Evolutionary conservation across 92 coral and sea anemone genomes (phyloP), one percentile per base, ranked within the genome.

Genomic region (Isaurus tuberculatus): DNA sequence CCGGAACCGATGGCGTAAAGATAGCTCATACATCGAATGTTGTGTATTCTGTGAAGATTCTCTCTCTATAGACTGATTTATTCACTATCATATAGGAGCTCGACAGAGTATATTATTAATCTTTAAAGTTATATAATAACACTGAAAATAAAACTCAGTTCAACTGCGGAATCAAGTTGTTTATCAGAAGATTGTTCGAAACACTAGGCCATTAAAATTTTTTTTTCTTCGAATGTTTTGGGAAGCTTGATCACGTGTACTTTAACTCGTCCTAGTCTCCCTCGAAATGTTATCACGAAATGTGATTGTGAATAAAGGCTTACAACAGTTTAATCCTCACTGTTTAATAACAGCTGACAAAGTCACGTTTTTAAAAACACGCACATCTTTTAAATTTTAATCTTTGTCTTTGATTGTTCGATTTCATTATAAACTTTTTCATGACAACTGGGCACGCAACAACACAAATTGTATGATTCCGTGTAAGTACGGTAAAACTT

Each of bases 1-100:
- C 91, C 88, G 91, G 88, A 88, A 75, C 87, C 83, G 74, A 79
- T 80, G 27, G 63, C 75, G 64, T 30, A 25, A 32, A 70, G 79
- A 64, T 73, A n/a, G n/a, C n/a, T 51, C 86, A 87, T 83, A 84
- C 83, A 75, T 65, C 69, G 61, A 16, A 37, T 9, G 15, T 55
- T 69, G 37, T 19, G 23, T 8, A 9, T 82, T 44, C 34, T 73
- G n/a, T 32, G 7, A 4, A 40, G 11, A 9, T 40, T 6, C 46
- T 53, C 26, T n/a, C 67, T 82, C 55, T 48, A 8, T 28, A 14
- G 53, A 55, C 58, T 20, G 33, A 1, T 19, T 34, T 11, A 19
- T 31, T 34, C 49, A 58, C 31, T 25, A 53, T 57, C 16, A 19
- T 34, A 22, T 13, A 22, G 31, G 10, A 40, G 28, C 33, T 23